These are phyloP conservation scores for Vireo altiloquus DNA, from an alignment of 2,113 vertebrate genomes.

Conservation along the genomic window DNA sequence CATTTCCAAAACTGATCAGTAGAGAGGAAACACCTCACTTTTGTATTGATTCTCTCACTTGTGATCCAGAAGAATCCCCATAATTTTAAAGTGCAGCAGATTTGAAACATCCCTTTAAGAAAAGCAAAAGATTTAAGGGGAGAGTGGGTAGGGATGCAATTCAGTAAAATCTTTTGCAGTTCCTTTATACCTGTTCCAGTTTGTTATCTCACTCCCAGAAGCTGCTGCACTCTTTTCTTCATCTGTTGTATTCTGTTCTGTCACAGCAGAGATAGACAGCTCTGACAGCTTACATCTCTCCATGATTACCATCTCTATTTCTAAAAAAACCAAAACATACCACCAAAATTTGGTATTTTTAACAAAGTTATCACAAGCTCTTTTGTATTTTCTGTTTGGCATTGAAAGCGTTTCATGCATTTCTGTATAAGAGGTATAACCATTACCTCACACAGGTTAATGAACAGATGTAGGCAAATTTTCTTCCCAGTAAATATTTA, in stretches of 20 bases:
- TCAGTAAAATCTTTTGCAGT: background rate
- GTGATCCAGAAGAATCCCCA: background rate
- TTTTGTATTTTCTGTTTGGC: background rate
- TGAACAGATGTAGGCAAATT: background rate
- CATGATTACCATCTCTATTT: slow-evolving; percentile 99
- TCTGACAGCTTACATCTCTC: slow-evolving; percentile 86
- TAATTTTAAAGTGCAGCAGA: background rate
- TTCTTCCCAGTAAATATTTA: background rate
- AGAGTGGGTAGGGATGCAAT: background rate
- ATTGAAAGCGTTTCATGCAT: background rate
- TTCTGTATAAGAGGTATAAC: background rate
- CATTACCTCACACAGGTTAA: background rate
- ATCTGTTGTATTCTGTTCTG: slow-evolving; percentile 94
- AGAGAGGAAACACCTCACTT: background rate
- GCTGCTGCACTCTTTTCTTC: slow-evolving; percentile 93
- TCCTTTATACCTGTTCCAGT: slow-evolving; percentile 83
- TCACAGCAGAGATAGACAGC: slow-evolving; percentile 72
- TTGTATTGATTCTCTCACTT: background rate
- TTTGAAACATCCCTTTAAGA: background rate
- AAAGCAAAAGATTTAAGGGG: background rate
- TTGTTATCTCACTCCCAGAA: slow-evolving; percentile 72
- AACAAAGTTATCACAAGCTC: background rate
- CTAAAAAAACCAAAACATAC: slow-evolving; percentile 55
- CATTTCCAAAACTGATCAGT: background rate
- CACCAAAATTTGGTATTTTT: background rate